phyloP scores from a whole-genome alignment of 1,140 invertebrate genomes.

The Lanistes nyassanus region DNA sequence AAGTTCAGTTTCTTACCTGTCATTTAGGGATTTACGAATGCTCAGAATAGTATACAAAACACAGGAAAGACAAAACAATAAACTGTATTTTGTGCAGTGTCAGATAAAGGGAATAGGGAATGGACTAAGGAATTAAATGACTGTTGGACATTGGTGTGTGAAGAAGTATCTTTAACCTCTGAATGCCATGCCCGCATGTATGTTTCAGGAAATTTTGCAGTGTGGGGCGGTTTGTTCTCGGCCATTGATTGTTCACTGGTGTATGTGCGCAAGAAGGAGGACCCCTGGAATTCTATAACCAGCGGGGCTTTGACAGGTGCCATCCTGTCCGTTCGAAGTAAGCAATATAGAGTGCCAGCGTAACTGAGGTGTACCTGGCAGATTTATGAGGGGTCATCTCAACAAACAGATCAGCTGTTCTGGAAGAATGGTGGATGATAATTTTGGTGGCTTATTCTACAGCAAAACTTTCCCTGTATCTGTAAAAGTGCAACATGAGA shows the following conservation, averaged over 20 bases:
- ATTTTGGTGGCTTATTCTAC: too few species aligned
- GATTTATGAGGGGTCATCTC: background rate
- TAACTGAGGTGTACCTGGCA: background rate
- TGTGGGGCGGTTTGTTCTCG: slow-evolving; percentile 88
- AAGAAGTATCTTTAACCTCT: background rate
- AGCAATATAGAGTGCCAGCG: slow-evolving; percentile 41
- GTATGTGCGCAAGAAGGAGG: slow-evolving; percentile 95
- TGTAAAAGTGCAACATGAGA: too few species aligned
- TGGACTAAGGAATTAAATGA: background rate
- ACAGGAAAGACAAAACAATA: too few species aligned
- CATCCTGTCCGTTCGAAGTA: slow-evolving; percentile 90
- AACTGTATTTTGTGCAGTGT: too few species aligned
- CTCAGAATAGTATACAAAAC: too few species aligned
- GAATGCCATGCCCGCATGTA: background rate
- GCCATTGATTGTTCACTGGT: slow-evolving; percentile 97
- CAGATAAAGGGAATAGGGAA: background rate
- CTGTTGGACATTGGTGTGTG: too few species aligned
- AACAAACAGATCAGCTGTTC: background rate
- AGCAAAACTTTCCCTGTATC: too few species aligned
- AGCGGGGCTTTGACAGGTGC: slow-evolving; percentile 96
- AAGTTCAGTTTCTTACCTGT: too few species aligned
- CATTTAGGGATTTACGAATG: too few species aligned
- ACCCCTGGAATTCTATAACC: slow-evolving; percentile 97
- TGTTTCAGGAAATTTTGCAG: slow-evolving; percentile 71
- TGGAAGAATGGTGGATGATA: too few species aligned